Evolutionary conservation across 2,888 invertebrate genomes (phyloP).

Genomic region (Thymelicus acteon): DNA sequence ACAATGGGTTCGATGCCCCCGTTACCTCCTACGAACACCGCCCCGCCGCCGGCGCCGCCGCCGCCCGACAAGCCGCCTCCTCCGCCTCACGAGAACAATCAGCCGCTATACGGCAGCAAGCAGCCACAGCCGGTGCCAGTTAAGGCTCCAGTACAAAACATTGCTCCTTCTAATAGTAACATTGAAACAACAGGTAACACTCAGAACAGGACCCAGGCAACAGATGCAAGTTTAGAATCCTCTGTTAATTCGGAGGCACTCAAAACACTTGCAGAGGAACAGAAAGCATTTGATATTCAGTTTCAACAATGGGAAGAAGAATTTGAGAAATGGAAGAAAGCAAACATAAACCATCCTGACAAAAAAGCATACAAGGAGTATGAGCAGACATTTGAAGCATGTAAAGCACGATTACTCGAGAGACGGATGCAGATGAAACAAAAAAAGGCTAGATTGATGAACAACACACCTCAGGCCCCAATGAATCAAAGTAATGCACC

Average conservation of each 20-base stretch:
- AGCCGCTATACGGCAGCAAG: conserved; percentile 62
- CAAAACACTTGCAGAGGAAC: conserved; percentile 85
- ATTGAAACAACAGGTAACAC: conserved; percentile 60
- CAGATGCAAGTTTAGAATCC: conserved; percentile 46
- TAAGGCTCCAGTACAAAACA: conserved; percentile 38
- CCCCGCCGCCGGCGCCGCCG: conserved; percentile 56
- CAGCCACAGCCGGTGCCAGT: conserved; percentile 44
- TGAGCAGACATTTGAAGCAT: conserved; percentile 94
- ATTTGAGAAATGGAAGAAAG: conserved; percentile 95
- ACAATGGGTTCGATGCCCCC: conserved; percentile 61
- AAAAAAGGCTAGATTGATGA: conserved; percentile 77
- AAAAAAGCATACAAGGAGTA: conserved; percentile 93
- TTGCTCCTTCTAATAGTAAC: conserved; percentile 41
- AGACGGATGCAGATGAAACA: conserved; percentile 92
- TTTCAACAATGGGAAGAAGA: conserved; percentile 96
- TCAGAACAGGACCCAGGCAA: conserved; percentile 57
- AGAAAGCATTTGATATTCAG: conserved; percentile 94
- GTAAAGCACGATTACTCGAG: conserved; percentile 91
- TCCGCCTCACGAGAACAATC: conserved; percentile 76
- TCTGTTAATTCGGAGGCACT: conserved; percentile 67
- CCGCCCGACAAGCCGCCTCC: conserved; percentile 61
- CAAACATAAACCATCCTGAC: conserved; percentile 96
- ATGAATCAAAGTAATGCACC: conserved; percentile 43
- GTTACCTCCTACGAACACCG: conserved; percentile 50
- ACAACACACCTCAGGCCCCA: conserved; percentile 50